phyloP scores from a whole-genome alignment of 2,888 invertebrate species.

The Alcis repandata region DNA sequence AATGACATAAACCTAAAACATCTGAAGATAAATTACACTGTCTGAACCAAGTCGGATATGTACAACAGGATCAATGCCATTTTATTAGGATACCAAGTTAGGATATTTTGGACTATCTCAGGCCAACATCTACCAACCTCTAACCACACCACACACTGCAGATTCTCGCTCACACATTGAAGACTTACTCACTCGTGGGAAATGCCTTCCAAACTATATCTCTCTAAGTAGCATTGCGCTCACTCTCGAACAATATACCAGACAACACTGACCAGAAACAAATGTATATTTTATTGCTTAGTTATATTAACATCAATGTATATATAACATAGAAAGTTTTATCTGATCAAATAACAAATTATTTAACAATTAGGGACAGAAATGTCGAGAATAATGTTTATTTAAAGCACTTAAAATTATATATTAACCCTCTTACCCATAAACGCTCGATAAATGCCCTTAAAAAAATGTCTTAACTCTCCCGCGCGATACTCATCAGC shows the following conservation, averaged over 20 bases:
- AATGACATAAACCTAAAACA: too few species aligned
- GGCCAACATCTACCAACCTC: background rate
- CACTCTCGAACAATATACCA: background rate
- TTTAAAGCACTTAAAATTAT: background rate
- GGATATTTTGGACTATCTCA: background rate
- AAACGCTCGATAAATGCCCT: background rate
- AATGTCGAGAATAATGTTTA: constrained; percentile 4
- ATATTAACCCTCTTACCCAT: background rate
- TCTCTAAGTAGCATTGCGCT: background rate
- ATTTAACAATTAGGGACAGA: background rate
- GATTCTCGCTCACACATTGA: background rate
- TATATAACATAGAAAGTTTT: background rate
- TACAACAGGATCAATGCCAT: background rate
- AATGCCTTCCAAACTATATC: background rate
- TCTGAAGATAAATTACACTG: too few species aligned
- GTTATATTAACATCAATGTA: background rate
- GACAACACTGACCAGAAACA: background rate
- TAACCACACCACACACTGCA: background rate
- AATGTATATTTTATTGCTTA: constrained; percentile 4
- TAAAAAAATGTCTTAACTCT: too few species aligned
- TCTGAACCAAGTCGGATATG: too few species aligned
- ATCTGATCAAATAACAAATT: background rate
- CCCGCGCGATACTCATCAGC: too few species aligned
- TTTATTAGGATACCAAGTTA: background rate
- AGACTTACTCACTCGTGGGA: background rate